phyloP scores from a whole-genome alignment of 2,797 vertebrate genomes.

The Semaprochilodus insignis region DNA sequence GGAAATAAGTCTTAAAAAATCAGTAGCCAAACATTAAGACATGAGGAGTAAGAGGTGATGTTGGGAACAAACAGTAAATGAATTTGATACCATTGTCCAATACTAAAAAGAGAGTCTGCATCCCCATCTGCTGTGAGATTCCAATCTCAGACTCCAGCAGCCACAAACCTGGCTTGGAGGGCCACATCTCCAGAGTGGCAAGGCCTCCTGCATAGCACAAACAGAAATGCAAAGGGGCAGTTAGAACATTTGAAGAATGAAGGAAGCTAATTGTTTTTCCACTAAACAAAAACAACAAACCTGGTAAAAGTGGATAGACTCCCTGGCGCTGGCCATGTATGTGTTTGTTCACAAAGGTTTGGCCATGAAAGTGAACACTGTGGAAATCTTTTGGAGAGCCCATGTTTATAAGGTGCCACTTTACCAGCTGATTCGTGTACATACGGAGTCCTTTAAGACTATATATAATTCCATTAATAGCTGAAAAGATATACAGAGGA shows the following conservation, averaged over 20 bases:
- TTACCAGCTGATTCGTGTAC: slow-evolving; percentile 86
- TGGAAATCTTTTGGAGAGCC: slow-evolving; percentile 88
- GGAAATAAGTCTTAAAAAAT: background rate
- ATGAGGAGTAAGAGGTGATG: background rate
- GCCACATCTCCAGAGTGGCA: slow-evolving; percentile 91
- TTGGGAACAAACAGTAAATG: background rate
- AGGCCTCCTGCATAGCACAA: slow-evolving; percentile 82
- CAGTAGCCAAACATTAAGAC: background rate
- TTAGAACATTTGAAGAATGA: background rate
- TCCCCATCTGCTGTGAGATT: slow-evolving; percentile 87
- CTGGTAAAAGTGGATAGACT: slow-evolving; percentile 88
- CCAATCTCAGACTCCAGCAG: slow-evolving; percentile 91
- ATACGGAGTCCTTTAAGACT: slow-evolving; percentile 90
- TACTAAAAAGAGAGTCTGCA: slow-evolving; percentile 91
- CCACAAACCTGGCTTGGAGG: slow-evolving; percentile 91
- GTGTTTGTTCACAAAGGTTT: slow-evolving; percentile 88
- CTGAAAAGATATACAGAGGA: slow-evolving; percentile 67
- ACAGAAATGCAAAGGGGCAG: background rate
- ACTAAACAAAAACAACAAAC: slow-evolving; percentile 68
- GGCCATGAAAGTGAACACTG: slow-evolving; percentile 92
- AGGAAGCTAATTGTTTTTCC: background rate
- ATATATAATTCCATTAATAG: slow-evolving; percentile 91
- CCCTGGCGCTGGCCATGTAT: slow-evolving; percentile 82
- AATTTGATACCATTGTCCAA: slow-evolving; percentile 83
- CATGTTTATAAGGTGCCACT: slow-evolving; percentile 92